These are phyloP conservation scores for Taxidea taxus DNA, from an alignment of 2,113 vertebrate species.

Conservation along the genomic window DNA sequence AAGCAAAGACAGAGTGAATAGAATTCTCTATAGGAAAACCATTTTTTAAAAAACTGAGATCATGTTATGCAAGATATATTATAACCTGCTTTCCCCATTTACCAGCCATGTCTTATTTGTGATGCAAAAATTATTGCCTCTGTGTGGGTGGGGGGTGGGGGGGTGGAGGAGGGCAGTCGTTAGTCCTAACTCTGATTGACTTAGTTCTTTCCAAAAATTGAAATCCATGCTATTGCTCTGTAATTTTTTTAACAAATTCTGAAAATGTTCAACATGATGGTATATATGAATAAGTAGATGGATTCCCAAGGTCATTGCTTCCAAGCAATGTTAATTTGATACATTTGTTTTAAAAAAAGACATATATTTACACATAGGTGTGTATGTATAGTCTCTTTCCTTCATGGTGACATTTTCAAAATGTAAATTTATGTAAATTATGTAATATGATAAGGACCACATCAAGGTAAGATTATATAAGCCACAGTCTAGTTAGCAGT, in stretches of 20 bases:
- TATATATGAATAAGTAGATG: neutral
- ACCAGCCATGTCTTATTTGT: neutral
- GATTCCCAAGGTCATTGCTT: neutral
- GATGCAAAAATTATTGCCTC: neutral
- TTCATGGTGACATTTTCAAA: neutral
- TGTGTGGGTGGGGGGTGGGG: accelerated
- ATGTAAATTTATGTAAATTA: neutral
- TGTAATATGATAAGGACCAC: neutral
- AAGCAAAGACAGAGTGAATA: neutral
- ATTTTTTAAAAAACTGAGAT: neutral
- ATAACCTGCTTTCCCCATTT: neutral
- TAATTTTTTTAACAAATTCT: neutral
- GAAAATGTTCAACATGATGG: neutral
- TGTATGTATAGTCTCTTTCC: neutral
- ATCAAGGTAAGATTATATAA: neutral
- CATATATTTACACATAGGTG: neutral
- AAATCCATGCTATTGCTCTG: neutral
- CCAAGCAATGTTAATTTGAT: neutral
- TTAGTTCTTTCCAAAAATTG: neutral
- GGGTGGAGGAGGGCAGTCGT: neutral
- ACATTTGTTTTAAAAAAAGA: neutral
- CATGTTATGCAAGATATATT: neutral
- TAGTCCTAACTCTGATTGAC: neutral
- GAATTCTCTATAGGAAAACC: neutral
- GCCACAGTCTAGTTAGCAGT: neutral